Conservation (phyloP, 1,140 invertebrate genomes). For the Trichogramma pretiosum region DNA sequence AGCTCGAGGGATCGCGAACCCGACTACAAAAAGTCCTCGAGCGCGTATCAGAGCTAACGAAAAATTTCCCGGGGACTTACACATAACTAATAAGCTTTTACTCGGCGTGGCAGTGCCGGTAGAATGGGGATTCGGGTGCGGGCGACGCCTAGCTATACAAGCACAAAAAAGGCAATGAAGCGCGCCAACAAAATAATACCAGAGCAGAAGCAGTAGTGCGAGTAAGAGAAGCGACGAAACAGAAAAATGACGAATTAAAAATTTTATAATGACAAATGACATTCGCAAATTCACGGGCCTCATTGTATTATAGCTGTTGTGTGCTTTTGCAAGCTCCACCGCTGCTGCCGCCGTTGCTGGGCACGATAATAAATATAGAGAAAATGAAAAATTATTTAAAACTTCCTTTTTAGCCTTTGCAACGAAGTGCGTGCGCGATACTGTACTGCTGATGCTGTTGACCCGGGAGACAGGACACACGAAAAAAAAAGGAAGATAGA, state of each 20-base stretch:
- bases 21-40: too few relatives aligned
- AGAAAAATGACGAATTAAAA: constrained; percentile 33
- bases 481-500: constrained; percentile 33
- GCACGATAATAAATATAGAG: constrained; percentile 47
- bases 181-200: neutral
- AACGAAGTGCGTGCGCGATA: constrained; percentile 23
- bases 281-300: constrained; percentile 34
- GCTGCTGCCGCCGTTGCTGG: neutral
- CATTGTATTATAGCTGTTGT: too few relatives aligned
- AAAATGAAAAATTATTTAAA: constrained; percentile 51
- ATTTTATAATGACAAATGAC: constrained; percentile 38
- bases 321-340: neutral
- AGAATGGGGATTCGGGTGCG: too few relatives aligned
- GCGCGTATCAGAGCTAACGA: constrained; percentile 6
- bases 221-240: constrained; percentile 11
- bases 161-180: too few relatives aligned
- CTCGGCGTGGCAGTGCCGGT: too few relatives aligned
- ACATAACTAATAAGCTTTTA: constrained; percentile 14
- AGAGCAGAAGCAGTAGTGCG: constrained; percentile 1
- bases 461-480: constrained; percentile 45
- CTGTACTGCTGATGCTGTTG: too few relatives aligned
- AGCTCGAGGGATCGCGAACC: too few relatives aligned
- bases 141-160: too few relatives aligned
- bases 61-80: constrained; percentile 2
- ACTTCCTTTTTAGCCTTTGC: constrained; percentile 47